Evolutionary conservation across 2,797 vertebrate species (phyloP).

Genomic region (Pitangus sulphuratus): DNA sequence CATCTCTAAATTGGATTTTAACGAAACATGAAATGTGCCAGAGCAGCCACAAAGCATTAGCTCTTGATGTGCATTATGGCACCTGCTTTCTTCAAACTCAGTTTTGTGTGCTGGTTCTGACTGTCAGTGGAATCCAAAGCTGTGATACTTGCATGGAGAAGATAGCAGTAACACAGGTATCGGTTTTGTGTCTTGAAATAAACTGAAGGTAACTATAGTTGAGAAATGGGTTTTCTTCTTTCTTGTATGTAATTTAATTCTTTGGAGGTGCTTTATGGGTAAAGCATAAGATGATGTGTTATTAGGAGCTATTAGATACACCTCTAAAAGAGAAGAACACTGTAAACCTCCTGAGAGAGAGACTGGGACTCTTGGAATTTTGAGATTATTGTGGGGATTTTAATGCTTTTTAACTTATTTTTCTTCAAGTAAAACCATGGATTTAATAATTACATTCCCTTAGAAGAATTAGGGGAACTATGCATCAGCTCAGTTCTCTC

Average conservation of each 20-base stretch:
- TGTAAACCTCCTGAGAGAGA: not conserved
- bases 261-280: not conserved
- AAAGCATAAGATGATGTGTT: not conserved
- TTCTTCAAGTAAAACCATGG: not conserved
- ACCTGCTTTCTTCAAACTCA: not conserved
- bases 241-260: not conserved
- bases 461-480: not conserved
- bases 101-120: not conserved
- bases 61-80: not conserved
- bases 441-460: not conserved
- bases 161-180: accelerated
- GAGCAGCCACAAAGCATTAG: not conserved
- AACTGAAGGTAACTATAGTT: not conserved
- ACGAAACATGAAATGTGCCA: not conserved
- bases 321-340: not conserved
- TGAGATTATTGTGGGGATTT: not conserved
- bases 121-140: not conserved
- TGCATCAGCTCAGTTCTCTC: not conserved
- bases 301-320: not conserved
- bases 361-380: not conserved
- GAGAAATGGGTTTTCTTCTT: not conserved
- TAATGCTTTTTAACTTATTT: not conserved
- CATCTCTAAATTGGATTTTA: not conserved
- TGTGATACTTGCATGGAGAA: not conserved
- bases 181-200: not conserved